A percentile compares a stretch with the other conserved stretches of the same genome.
These are phyloP conservation scores for Apistogramma diplotaenia DNA, from an alignment of 2,113 vertebrate genomes.

Conservation along the genomic window DNA sequence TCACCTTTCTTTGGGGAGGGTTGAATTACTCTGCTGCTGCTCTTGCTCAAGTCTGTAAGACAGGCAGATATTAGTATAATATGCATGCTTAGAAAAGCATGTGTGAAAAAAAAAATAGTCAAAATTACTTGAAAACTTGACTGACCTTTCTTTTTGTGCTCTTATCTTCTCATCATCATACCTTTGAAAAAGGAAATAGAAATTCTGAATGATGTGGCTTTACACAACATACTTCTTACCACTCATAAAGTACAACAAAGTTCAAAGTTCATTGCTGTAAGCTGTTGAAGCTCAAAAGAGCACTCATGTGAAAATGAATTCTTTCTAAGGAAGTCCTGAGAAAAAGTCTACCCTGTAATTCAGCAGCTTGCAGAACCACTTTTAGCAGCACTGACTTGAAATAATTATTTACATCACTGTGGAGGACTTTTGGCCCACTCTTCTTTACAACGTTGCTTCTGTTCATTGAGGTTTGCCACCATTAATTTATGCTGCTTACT, in stretches of 20 bases:
- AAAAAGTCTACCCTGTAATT: neutral
- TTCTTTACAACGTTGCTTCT: neutral
- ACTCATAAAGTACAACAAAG: neutral
- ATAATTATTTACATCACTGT: neutral
- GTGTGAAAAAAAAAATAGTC: neutral
- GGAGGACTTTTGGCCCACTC: neutral
- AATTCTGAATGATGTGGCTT: neutral
- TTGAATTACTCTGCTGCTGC: conserved; percentile 44
- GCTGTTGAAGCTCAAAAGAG: neutral
- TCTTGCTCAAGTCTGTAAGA: conserved; percentile 70
- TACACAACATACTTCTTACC: neutral
- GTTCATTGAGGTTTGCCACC: neutral
- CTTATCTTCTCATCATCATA: conserved; percentile 89
- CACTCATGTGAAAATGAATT: neutral
- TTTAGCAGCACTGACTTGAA: neutral
- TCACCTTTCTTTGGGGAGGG: conserved; percentile 72
- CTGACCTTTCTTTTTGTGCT: conserved; percentile 85
- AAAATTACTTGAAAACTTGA: neutral
- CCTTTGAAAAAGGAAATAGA: conserved; percentile 56
- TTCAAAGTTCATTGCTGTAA: neutral
- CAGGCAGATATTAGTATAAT: neutral
- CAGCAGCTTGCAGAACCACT: neutral
- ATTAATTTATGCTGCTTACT: neutral
- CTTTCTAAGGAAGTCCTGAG: neutral
- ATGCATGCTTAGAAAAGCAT: neutral